Base-by-base conservation (phyloP, 2,797 vertebrate species). In the Nyctibius grandis region DNA sequence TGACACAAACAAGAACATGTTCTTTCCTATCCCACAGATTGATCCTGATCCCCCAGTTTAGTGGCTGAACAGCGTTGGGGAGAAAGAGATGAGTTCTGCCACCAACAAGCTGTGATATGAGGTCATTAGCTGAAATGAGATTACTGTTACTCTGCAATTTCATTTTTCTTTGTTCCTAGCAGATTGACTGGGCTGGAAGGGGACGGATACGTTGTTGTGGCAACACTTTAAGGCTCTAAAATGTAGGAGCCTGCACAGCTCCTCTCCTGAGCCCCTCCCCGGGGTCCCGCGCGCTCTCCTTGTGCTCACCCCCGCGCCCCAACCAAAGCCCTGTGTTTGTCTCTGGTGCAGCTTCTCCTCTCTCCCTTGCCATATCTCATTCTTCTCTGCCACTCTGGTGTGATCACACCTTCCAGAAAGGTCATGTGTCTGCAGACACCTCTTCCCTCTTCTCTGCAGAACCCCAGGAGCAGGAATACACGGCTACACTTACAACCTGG, bases 1-100 rank as follows among this genome's bases (percentile, higher is more conserved):
- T 87, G 88, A 94, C 94, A 90, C 60, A 93, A 97, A 93, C 60
- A 89, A 69, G 82, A 96, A 64, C 61, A 34, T 88, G 92, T 89
- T 94, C 88, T 85, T 79, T 89, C 81, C 51, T 61, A 29, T 92
- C 93, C 73, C 89, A 69, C 74, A 90, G 94, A 91, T 44, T 74
- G 89, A 95, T 96, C 88, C 89, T 56, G 59, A 44, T 75, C 54
- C 79, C 50, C 31, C 50, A 61, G 47, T 81, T 72, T 74, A 87
- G 83, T 22, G 40, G 80, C 54, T 89, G 76, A 87, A 65, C 53
- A 42, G 42, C 26, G 63, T 56, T 95, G 65, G 22, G 94, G 94
- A 93, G 57, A 10, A 60, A 33, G 57, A 79, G 78, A 70, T 5
- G 64, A 23, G 31, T 7, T 93, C 44, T 93, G 70, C 36, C 69